phyloP scores from a whole-genome alignment of 1,140 invertebrate species.

The Steinernema feltiae region DNA sequence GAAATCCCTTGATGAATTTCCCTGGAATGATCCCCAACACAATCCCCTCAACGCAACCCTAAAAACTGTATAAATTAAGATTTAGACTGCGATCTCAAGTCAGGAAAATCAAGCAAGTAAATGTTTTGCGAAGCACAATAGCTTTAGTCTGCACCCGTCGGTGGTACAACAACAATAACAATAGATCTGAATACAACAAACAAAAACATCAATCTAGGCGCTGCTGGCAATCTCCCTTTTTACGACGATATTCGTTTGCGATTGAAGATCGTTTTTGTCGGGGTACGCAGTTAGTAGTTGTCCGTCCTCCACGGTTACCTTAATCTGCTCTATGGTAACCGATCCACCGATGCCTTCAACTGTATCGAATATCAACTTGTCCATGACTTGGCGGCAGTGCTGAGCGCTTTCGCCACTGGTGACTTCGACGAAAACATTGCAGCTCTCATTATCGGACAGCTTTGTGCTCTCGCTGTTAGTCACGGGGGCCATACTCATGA shows the following conservation, averaged over 20 bases:
- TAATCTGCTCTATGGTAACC: constrained; percentile 14
- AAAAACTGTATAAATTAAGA: neutral
- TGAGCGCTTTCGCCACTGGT: constrained; percentile 25
- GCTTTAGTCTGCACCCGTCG: neutral
- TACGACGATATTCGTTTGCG: neutral
- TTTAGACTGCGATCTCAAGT: neutral
- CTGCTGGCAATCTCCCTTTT: too few relatives aligned
- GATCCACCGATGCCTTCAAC: constrained; percentile 14
- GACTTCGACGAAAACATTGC: constrained; percentile 24
- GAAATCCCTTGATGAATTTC: neutral
- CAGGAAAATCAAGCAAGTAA: neutral
- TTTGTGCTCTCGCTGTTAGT: constrained; percentile 34
- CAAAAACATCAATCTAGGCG: neutral
- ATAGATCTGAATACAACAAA: neutral
- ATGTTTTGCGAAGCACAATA: too few relatives aligned
- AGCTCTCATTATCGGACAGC: constrained; percentile 2
- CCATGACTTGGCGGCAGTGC: constrained; percentile 31
- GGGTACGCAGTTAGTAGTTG: constrained; percentile 25
- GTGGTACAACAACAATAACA: neutral
- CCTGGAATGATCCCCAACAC: neutral
- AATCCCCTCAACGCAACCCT: neutral
- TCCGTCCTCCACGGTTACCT: constrained; percentile 14
- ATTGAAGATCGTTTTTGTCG: constrained; percentile 28
- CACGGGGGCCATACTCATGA: constrained; percentile 32
- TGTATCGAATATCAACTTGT: constrained; percentile 22